Evolutionary conservation across 1,140 invertebrate species (phyloP), one percentile per base, ranked within the genome.

Genomic region (Bathynomus jamesi): DNA sequence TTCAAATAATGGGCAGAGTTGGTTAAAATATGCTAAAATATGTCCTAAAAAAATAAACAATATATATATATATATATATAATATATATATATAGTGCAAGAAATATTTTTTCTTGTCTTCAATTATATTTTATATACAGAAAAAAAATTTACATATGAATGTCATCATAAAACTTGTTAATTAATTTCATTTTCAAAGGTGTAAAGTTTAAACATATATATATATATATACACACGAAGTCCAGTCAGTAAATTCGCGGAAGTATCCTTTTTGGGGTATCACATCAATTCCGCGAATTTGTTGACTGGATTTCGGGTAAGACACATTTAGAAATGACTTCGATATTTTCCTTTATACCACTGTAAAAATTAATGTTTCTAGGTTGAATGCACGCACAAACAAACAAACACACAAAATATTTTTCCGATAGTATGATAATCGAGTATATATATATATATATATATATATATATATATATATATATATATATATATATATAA

Each of bases 1-100:
- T 21, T 21, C 8, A 21, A 62, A 8, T 62, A 62, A 62, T 11
- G 17, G 61, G 5, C 61, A 21, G n/a, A 61, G 4, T 60, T 7
- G 1, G 29, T 7, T 28, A n/a, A 60, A n/a, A 68, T 5, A 68
- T 11, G 28, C 11, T 31, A 0, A 69, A 1, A 71, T 10, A 27
- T 13, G 46, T 53, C 30, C 24, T 4, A n/a, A 61, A n/a, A 10
- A 24, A 17, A 74, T 69, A 67, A 17, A 27, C 28, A 32, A 66
- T 40, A 46, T 0, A 66, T 31, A 73, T 28, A 76, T 63, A 70
- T 63, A 70, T 17, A 62, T n/a, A 70, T 5, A n/a, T n/a, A n/a
- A 30, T 24, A 68, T 25, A 60, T 27, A 68, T 1, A 68, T 3
- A 68, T 1, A 61, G n/a, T n/a, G n/a, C n/a, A n/a, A n/a, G n/a